Conservation (phyloP, 2,888 invertebrate genomes). For the Cryptocheilus praepositus region DNA sequence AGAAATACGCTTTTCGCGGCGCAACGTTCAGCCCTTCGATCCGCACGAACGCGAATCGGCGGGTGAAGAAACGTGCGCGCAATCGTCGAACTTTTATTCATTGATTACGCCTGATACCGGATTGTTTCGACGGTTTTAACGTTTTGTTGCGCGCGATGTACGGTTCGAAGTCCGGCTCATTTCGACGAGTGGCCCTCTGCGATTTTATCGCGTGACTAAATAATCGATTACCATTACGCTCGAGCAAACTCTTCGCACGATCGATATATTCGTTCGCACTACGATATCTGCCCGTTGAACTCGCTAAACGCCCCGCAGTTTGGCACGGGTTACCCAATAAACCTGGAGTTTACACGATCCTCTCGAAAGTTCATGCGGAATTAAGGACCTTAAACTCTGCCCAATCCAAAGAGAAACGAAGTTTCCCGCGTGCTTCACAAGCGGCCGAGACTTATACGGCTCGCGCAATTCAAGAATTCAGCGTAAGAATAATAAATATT, state of each 20-base stretch:
- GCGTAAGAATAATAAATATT: slow-evolving; percentile 25
- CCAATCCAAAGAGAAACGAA: slow-evolving; percentile 11
- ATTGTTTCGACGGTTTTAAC: no score
- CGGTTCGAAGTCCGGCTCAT: no score
- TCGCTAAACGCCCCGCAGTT: slow-evolving; percentile 23
- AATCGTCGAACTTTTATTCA: no score
- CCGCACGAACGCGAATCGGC: no score
- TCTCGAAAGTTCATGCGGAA: slow-evolving; percentile 30
- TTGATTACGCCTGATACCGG: no score
- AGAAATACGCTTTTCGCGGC: slow-evolving; percentile 2
- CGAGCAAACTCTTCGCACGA: slow-evolving; percentile 7
- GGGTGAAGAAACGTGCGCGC: no score
- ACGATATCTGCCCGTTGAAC: slow-evolving; percentile 20
- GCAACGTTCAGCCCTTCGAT: slow-evolving; percentile 8
- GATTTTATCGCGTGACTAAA: slow-evolving; percentile 17
- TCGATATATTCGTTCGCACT: slow-evolving; percentile 12
- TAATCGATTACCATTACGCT: slow-evolving; percentile 14
- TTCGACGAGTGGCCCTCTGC: slow-evolving; percentile 15
- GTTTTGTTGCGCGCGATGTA: no score
- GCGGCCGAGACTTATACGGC: no score
- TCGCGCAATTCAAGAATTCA: slow-evolving; percentile 9
- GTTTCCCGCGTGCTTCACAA: slow-evolving; percentile 10
- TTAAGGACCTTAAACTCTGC: slow-evolving; percentile 22
- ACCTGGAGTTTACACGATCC: slow-evolving; percentile 12
- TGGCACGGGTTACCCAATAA: slow-evolving; percentile 20